Conservation (phyloP, 92 coral and sea anemone species). For the Nematostella vectensis region DNA sequence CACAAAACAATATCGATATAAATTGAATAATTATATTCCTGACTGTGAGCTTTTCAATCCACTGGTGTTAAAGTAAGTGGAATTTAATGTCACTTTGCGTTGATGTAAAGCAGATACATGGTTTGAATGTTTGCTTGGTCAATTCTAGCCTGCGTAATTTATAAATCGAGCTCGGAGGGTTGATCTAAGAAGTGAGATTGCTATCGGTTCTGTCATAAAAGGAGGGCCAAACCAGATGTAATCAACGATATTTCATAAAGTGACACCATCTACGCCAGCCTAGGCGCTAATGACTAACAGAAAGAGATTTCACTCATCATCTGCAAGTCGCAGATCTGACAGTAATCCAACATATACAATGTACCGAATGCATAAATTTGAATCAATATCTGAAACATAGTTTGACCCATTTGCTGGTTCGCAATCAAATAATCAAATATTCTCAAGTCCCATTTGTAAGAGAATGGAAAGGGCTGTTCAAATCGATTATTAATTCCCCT, state of each 20-base stretch:
- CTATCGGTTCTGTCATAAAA: constrained; percentile 49
- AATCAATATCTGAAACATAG: neutral
- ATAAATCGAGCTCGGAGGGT: constrained; percentile 5
- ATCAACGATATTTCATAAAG: constrained; percentile 76
- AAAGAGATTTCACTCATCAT: constrained; percentile 4
- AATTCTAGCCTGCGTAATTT: constrained; percentile 2
- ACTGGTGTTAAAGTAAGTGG: neutral
- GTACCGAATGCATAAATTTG: neutral
- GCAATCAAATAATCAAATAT: no score
- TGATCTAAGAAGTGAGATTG: constrained; percentile 31
- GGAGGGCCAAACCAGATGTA: constrained; percentile 58
- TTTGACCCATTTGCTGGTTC: no score
- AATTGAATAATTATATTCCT: constrained; percentile 56
- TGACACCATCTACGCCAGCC: constrained; percentile 47
- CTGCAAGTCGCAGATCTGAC: neutral
- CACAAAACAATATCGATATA: constrained; percentile 36
- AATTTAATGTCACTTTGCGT: constrained; percentile 7
- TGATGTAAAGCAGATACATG: neutral
- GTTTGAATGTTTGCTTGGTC: no score
- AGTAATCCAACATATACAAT: neutral
- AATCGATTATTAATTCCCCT: neutral
- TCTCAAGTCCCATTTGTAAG: no score
- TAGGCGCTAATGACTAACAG: constrained; percentile 34
- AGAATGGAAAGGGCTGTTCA: neutral
- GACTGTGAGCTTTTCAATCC: constrained; percentile 5